Evolutionary conservation across 2,888 invertebrate genomes (phyloP).

Genomic region (Kryphioiulus occultus): DNA sequence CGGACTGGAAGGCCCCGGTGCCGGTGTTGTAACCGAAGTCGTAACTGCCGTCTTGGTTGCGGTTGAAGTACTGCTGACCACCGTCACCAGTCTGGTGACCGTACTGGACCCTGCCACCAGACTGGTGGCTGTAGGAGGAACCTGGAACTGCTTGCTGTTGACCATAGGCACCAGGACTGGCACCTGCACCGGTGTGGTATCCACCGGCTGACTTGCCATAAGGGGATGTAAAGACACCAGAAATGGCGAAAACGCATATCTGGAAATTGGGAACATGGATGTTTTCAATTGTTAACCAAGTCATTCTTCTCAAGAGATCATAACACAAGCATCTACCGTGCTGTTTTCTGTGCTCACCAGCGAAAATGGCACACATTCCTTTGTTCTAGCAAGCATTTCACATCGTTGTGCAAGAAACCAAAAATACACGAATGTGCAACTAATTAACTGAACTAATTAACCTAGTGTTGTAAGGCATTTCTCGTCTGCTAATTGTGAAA

Average conservation of each 20-base stretch:
- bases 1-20: slow-evolving; percentile 45
- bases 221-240: not conserved
- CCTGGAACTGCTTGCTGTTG: not conserved
- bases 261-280: not conserved
- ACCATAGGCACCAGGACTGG: not conserved
- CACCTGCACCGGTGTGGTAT: not conserved
- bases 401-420: too few relatives aligned
- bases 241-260: not conserved
- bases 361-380: not conserved
- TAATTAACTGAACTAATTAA: not conserved
- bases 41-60: slow-evolving; percentile 48
- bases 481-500: too few relatives aligned
- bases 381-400: not conserved
- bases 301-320: not conserved
- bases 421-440: not conserved
- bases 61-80: slow-evolving; percentile 45
- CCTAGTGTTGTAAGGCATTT: too few relatives aligned
- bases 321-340: not conserved
- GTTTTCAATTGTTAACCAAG: not conserved
- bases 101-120: slow-evolving; percentile 4
- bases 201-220: slow-evolving; percentile 21
- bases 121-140: not conserved
- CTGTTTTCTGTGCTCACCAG: not conserved
- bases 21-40: slow-evolving; percentile 51
- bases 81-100: not conserved